Evolutionary conservation across 1,140 invertebrate species (phyloP).

Genomic region (Bombus polaris): DNA sequence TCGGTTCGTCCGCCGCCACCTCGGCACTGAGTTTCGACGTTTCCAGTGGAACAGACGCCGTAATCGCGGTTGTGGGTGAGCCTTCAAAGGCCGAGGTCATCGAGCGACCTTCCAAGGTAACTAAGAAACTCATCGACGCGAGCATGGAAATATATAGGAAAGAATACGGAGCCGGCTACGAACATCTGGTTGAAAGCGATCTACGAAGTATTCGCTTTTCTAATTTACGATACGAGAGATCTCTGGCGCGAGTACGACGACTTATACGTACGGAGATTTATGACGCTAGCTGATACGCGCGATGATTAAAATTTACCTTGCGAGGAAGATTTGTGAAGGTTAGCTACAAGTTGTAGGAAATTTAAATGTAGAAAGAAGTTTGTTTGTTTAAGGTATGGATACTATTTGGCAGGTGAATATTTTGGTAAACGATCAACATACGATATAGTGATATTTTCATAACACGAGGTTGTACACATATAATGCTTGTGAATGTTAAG

Average conservation of each 20-base stretch:
- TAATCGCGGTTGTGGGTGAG: constrained; percentile 59
- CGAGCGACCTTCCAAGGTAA: constrained; percentile 65
- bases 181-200: constrained; percentile 1
- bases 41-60: not conserved
- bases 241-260: not conserved
- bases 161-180: constrained; percentile 7
- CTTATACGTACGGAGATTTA: not conserved
- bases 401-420: not conserved
- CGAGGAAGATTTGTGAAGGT: not conserved
- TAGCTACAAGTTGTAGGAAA: not conserved
- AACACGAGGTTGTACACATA: not conserved
- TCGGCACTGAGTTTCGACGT: constrained; percentile 17
- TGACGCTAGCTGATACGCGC: not conserved
- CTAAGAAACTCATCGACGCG: constrained; percentile 28
- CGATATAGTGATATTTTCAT: not conserved
- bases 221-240: not conserved
- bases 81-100: constrained; percentile 55
- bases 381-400: not conserved
- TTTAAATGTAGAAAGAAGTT: not conserved
- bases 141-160: constrained; percentile 7
- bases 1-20: constrained; percentile 11
- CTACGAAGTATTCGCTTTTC: not conserved
- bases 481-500: not conserved
- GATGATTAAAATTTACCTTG: constrained; percentile 4
- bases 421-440: not conserved